Conservation (phyloP, 2,797 vertebrate genomes). For the Halcyon leucocephala region DNA sequence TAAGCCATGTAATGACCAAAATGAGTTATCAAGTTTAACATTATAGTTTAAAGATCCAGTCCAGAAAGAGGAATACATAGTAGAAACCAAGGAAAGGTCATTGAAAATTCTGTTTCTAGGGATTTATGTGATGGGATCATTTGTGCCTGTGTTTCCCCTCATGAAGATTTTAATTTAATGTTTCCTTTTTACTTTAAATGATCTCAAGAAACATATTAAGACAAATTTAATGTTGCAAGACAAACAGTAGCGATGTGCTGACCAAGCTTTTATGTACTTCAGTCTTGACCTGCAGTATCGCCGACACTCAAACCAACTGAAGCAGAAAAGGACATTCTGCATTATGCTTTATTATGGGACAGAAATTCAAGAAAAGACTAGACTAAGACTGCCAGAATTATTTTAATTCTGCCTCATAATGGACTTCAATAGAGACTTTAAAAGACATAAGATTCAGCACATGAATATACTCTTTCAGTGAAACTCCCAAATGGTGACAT, state of each 20-base stretch:
- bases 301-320: background rate
- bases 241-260: background rate
- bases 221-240: background rate
- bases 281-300: background rate
- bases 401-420: background rate
- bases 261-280: slow-evolving; percentile 2
- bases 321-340: background rate
- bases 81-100: background rate
- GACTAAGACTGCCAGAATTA: background rate
- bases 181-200: background rate
- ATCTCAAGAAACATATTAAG: background rate
- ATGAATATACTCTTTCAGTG: background rate
- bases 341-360: background rate
- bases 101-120: background rate
- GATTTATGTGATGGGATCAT: background rate
- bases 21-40: background rate
- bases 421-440: background rate
- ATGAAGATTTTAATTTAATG: background rate
- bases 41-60: background rate
- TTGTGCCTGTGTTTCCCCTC: background rate
- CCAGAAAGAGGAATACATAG: background rate
- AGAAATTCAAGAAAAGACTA: background rate
- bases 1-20: background rate
- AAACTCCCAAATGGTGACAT: background rate
- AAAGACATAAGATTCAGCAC: background rate